Evolutionary conservation across 2,888 invertebrate species (phyloP).

Genomic region (Asteroscopus sphinx): DNA sequence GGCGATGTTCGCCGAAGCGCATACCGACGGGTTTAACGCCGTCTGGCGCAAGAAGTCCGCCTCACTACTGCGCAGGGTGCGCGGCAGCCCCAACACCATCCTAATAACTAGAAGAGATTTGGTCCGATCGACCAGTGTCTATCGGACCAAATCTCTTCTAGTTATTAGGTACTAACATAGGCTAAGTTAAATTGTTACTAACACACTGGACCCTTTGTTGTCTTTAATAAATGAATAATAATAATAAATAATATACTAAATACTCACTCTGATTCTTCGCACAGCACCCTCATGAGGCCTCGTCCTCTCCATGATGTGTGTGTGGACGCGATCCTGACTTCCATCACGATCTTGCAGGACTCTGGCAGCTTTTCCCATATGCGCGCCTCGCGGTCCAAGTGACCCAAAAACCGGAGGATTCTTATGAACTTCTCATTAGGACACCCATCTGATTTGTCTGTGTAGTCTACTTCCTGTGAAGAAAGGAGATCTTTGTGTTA

Average conservation of each 20-base stretch:
- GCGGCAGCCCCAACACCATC: too few species aligned
- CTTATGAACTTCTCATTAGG: constrained; percentile 91
- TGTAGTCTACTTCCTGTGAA: constrained; percentile 75
- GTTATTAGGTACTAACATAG: too few species aligned
- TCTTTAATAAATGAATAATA: too few species aligned
- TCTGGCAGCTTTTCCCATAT: constrained; percentile 90
- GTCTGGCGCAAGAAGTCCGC: too few species aligned
- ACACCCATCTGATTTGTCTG: constrained; percentile 87
- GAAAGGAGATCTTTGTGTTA: background rate
- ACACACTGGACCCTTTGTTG: too few species aligned
- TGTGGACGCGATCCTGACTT: constrained; percentile 91
- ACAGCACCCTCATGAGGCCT: constrained; percentile 92
- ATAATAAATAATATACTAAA: background rate
- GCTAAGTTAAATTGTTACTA: too few species aligned
- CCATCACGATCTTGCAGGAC: constrained; percentile 87
- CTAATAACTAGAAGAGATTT: too few species aligned
- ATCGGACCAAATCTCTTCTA: too few species aligned
- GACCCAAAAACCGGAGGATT: constrained; percentile 90
- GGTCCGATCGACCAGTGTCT: too few species aligned
- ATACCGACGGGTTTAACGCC: too few species aligned
- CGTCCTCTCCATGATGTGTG: constrained; percentile 91
- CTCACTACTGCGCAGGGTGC: too few species aligned
- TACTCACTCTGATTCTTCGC: constrained; percentile 92
- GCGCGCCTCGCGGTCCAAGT: constrained; percentile 89
- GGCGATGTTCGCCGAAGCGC: too few species aligned